Evolutionary conservation across 1,140 invertebrate genomes (phyloP), one percentile per base, ranked within the genome.

Genomic region (Drosophila dunni): DNA sequence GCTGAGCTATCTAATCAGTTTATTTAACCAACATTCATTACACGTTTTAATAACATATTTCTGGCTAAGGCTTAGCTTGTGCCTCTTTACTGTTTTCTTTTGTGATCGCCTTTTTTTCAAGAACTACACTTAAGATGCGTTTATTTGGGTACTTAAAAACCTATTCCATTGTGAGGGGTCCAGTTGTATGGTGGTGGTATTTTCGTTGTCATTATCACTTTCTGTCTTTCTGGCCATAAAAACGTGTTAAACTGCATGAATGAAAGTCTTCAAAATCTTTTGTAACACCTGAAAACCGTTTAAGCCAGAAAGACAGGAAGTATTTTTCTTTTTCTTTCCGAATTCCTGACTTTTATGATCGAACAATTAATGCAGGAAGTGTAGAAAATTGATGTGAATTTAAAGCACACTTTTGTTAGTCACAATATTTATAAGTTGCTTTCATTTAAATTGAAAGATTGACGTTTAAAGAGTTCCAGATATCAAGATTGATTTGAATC

Each of bases 401-500:
- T 29, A 5, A 29, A 29, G 24, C 24, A 46, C 11, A 34, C 11
- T 8, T 20, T 7, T 33, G 8, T 20, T 34, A 48, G 33, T 48
- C 34, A 61, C 36, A 48, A 11, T 9, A 36, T 6, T 13, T 11
- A 4, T 3, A 15, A 29, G 7, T 11, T 38, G 17, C 51, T 54
- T 50, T 48, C 36, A 48, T 62, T 57, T 34, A 34, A 53, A 58
- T 29, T 51, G 58, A 57, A 20, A 44, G 10, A 50, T 44, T 40
- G 53, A 58, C 62, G 34, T 62, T 11, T 50, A 50, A 36, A 11
- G n/a, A 10, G n/a, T 10, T 63, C 7, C 8, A 6, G 34, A 7
- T n/a, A 70, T 42, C 36, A 62, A 51, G 50, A 51, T 72, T 58
- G 63, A 72, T 71, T 71, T 71, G 60, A 71, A 56, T 56, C 36